phyloP scores from a whole-genome alignment of 1,140 invertebrate genomes.

The Drosophila sucinea region DNA sequence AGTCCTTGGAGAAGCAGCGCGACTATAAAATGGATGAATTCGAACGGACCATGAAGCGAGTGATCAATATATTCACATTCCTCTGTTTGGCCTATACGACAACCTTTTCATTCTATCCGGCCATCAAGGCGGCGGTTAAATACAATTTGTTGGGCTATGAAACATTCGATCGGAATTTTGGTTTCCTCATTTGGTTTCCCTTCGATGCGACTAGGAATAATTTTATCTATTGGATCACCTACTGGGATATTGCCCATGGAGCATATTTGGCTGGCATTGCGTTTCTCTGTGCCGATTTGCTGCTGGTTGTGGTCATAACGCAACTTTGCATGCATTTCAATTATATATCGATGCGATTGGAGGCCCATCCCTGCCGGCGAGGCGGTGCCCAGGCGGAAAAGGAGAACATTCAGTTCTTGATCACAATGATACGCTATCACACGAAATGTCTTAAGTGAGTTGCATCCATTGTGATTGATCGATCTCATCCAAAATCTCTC shows the following conservation, averaged over 20 bases:
- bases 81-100: conserved; percentile 71
- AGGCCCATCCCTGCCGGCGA: conserved; percentile 46
- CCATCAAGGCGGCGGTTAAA: conserved; percentile 62
- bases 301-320: conserved; percentile 72
- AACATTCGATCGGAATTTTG: conserved; percentile 68
- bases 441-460: conserved; percentile 69
- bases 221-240: conserved; percentile 65
- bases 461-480: too few relatives aligned
- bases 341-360: conserved; percentile 58
- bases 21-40: conserved; percentile 51
- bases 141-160: conserved; percentile 65
- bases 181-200: conserved; percentile 77
- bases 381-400: conserved; percentile 9
- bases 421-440: conserved; percentile 62
- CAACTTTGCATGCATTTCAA: conserved; percentile 79
- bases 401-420: conserved; percentile 56
- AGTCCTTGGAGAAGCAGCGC: conserved; percentile 38
- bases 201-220: conserved; percentile 59
- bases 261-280: conserved; percentile 75
- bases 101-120: conserved; percentile 69
- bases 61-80: conserved; percentile 67
- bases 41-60: conserved; percentile 63
- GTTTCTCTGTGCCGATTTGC: conserved; percentile 71
- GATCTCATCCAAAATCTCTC: background rate
- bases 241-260: conserved; percentile 71